Base-by-base conservation (phyloP, 1,140 invertebrate species). In the Pantala flavescens region DNA sequence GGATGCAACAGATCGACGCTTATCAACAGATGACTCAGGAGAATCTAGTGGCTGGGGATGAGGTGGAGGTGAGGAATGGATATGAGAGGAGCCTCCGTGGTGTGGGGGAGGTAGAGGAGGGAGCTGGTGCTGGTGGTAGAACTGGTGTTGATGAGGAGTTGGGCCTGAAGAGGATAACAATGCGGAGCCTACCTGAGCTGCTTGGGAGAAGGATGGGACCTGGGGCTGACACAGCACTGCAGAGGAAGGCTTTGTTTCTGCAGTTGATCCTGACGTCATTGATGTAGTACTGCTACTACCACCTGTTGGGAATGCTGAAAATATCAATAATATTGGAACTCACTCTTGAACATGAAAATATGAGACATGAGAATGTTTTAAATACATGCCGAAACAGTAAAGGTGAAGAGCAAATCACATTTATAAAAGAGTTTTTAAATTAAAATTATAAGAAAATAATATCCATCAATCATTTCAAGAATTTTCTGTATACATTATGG, bases 1-100 rank as follows among this genome's bases (percentile, higher is more conserved):
- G 0, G 89, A 92, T 24, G 90, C 86, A 80, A 89, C 88, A n/a
- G 91, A 92, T 74, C 89, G 85, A 75, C 90, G 82, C 76, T 88
- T 90, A 74, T 86, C 84, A 74, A 86, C 84, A n/a, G 85, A 90
- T 23, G 86, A 90, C 78, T 88, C 88, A 0, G 89, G 88, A 0
- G 88, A 90, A 77, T 90, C 88, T 16, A 81, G 77, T 2, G 82
- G 82, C 2, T 72, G 71, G n/a, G 23, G 23, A 19, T 42, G 23
- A 23, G 28, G 23, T 16, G 71, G 71, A 23, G 28, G 23, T 23
- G 71, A 42, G 81, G 80, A 12, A 78, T 78, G 16, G 76, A 75
- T 42, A 78, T 74, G 55, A 79, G 80, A 23, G 80, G 79, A 75
- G n/a, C 49, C 49, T 19, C 49, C 49, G 12, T 75, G 73, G 63